Conservation (phyloP, 2,113 vertebrate genomes). For the Amblyopsis rosae region DNA sequence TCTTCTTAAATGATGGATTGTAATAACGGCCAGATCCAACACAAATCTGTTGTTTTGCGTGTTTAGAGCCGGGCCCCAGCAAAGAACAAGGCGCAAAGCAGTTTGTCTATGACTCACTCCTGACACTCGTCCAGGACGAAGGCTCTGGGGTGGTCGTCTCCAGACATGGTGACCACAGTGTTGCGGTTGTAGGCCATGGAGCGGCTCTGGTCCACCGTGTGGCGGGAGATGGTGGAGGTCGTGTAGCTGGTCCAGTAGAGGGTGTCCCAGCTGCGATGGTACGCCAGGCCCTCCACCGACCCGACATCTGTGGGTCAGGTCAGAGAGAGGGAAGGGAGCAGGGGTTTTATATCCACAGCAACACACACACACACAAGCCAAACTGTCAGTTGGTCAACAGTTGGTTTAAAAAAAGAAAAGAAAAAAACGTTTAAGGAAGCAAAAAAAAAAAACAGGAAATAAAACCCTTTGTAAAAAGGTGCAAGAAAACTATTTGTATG, state of each 20-base stretch:
- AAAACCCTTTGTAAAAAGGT: not conserved
- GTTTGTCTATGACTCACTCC: constrained; percentile 79
- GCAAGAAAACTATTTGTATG: constrained; percentile 8
- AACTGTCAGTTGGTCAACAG: not conserved
- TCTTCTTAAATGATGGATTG: constrained; percentile 3
- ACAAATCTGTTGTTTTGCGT: constrained; percentile 30
- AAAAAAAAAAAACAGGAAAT: not conserved
- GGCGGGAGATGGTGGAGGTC: constrained; percentile 93
- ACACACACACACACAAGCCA: not conserved
- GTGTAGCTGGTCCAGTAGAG: constrained; percentile 99
- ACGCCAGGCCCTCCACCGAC: constrained; percentile 95
- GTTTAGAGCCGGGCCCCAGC: constrained; percentile 11
- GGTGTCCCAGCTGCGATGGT: constrained; percentile 93
- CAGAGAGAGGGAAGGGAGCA: not conserved
- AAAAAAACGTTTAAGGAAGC: constrained; percentile 3
- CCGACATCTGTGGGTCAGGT: constrained; percentile 83
- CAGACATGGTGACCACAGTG: constrained; percentile 96
- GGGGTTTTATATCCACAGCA: constrained; percentile 5
- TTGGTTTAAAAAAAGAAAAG: not conserved
- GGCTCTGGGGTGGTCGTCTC: constrained; percentile 93
- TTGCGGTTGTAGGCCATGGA: constrained; percentile 89
- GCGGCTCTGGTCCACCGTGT: constrained; percentile 92
- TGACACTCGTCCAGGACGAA: constrained; percentile 96
- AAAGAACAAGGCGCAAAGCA: constrained; percentile 5
- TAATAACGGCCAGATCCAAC: constrained; percentile 20